A percentile compares a stretch with the other conserved stretches of the same genome.
These are phyloP conservation scores for Meleagris gallopavo DNA, from an alignment of 2,113 vertebrate species.

Conservation along the genomic window DNA sequence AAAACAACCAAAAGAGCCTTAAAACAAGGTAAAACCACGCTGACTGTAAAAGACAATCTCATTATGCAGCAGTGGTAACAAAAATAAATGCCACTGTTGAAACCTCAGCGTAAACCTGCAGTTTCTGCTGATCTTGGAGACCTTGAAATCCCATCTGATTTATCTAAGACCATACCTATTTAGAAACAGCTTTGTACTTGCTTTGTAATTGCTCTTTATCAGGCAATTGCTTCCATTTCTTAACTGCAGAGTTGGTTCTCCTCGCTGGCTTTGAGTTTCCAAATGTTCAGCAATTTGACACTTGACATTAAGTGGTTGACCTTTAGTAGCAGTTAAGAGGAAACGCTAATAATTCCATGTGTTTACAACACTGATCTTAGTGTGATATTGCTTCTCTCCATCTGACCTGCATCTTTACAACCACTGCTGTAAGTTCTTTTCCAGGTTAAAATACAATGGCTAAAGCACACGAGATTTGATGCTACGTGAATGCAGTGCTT, in stretches of 20 bases:
- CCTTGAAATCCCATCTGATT: constrained; percentile 63
- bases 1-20: neutral
- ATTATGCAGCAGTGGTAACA: constrained; percentile 48
- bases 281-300: constrained; percentile 31
- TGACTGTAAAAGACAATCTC: constrained; percentile 47
- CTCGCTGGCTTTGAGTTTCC: neutral
- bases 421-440: neutral
- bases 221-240: constrained; percentile 35
- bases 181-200: constrained; percentile 31
- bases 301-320: constrained; percentile 54
- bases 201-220: constrained; percentile 61
- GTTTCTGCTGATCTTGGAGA: constrained; percentile 57
- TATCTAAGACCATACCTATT: neutral
- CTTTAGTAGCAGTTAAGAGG: constrained; percentile 35
- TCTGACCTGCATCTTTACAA: neutral
- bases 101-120: constrained; percentile 20
- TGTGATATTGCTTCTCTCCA: neutral
- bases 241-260: neutral
- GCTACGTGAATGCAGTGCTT: neutral
- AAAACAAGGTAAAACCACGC: constrained; percentile 21
- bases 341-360: constrained; percentile 32
- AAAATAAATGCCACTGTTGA: constrained; percentile 28
- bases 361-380: constrained; percentile 10
- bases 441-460: neutral
- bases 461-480: neutral